Conservation (phyloP, 2,797 vertebrate genomes). For the Caiman crocodilus region DNA sequence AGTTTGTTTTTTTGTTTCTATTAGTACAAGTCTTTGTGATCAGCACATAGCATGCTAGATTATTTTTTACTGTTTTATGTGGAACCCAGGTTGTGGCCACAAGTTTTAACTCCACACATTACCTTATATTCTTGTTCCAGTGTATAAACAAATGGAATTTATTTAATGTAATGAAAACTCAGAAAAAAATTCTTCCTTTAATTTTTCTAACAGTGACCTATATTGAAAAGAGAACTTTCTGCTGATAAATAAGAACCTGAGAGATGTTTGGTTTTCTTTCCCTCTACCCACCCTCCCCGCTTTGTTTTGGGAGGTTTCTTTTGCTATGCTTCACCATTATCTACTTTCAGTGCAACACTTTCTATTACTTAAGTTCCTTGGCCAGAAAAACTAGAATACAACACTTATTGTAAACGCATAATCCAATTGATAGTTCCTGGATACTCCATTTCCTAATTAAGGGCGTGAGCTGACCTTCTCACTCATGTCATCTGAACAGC, state of each 20-base stretch:
- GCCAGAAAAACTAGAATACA: background rate
- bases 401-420: background rate
- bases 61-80: too few species aligned
- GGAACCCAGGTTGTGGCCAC: too few species aligned
- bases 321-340: background rate
- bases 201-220: background rate
- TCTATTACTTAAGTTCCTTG: background rate
- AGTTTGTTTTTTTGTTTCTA: background rate
- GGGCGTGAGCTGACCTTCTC: background rate
- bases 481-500: background rate
- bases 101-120: too few species aligned
- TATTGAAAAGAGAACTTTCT: fast-evolving
- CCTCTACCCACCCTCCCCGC: too few species aligned
- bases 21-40: background rate
- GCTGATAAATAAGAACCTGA: background rate
- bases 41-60: background rate
- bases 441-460: background rate
- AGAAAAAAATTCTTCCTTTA: background rate
- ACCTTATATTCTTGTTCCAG: background rate
- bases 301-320: too few species aligned
- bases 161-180: fast-evolving
- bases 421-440: background rate
- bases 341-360: background rate
- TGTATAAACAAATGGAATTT: background rate
- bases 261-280: background rate